Conservation (phyloP, 2,113 vertebrate species). For the Coregonus clupeaformis region DNA sequence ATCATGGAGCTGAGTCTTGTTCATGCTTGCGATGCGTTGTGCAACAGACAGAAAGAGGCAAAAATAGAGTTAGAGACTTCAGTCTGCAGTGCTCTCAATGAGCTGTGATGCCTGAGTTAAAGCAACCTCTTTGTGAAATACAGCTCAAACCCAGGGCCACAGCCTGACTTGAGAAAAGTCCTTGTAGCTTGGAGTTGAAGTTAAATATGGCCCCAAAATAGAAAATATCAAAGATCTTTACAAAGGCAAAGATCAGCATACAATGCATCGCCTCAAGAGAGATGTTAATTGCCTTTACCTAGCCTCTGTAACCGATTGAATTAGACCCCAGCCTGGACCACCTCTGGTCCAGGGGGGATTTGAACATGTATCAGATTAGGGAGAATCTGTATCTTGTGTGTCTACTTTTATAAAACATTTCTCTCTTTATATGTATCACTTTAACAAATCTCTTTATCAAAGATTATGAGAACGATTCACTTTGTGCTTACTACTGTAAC, state of each 20-base stretch:
- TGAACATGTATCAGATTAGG: neutral
- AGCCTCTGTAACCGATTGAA: constrained; percentile 13
- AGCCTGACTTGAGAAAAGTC: neutral
- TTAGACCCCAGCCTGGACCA: constrained; percentile 17
- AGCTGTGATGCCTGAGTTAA: constrained; percentile 55
- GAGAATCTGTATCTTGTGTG: neutral
- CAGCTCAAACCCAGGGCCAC: neutral
- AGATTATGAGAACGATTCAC: neutral
- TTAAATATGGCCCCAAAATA: constrained; percentile 7
- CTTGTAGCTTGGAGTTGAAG: constrained; percentile 34
- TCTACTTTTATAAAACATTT: neutral
- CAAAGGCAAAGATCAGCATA: neutral
- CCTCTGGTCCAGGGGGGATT: neutral
- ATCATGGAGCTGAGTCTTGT: constrained; percentile 32
- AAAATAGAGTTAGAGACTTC: constrained; percentile 53
- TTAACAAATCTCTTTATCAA: too few species aligned
- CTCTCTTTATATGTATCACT: neutral
- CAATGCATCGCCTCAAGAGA: too few species aligned
- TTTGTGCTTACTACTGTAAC: neutral
- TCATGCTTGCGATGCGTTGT: constrained; percentile 12
- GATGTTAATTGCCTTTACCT: neutral
- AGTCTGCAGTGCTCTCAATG: constrained; percentile 60
- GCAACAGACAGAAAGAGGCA: constrained; percentile 55
- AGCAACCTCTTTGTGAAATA: constrained; percentile 54
- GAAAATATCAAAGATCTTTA: constrained; percentile 20